Evolutionary conservation across 2,888 invertebrate genomes (phyloP).

Genomic region (Orthosia incerta): DNA sequence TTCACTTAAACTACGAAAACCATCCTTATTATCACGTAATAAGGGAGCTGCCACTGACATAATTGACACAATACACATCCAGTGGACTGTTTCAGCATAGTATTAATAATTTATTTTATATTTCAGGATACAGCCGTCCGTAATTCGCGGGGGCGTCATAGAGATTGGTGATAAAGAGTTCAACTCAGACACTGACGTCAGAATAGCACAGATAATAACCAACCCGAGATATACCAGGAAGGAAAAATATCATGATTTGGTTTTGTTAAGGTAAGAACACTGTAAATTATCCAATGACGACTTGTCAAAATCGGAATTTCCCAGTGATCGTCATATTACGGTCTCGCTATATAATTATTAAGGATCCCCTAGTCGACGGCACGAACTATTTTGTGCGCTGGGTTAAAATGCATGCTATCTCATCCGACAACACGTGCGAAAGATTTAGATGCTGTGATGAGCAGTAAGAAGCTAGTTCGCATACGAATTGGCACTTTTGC

Average conservation of each 20-base stretch:
- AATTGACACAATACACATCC: neutral
- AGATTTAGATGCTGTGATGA: no score
- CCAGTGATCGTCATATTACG: slow-evolving; percentile 1
- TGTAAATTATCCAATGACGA: neutral
- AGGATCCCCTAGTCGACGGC: no score
- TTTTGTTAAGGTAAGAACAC: slow-evolving; percentile 80
- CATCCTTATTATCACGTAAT: no score
- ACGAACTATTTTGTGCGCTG: no score
- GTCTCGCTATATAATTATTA: neutral
- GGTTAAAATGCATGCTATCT: no score
- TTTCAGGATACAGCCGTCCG: slow-evolving; percentile 79
- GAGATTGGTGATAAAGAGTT: slow-evolving; percentile 74
- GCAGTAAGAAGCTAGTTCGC: no score
- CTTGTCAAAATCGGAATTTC: slow-evolving; percentile 3
- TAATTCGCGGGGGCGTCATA: slow-evolving; percentile 82
- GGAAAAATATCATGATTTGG: slow-evolving; percentile 85
- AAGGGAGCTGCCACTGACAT: neutral
- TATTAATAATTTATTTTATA: slow-evolving; percentile 18
- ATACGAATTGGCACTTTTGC: no score
- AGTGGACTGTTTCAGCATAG: neutral
- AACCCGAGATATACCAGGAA: slow-evolving; percentile 81
- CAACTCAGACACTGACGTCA: slow-evolving; percentile 76
- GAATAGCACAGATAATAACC: slow-evolving; percentile 74
- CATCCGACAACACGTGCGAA: no score
- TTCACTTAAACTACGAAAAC: neutral